These are phyloP conservation scores for Holothuria scabra DNA, from an alignment of 53 echinoderm and acorn worm species.

Conservation along the genomic window DNA sequence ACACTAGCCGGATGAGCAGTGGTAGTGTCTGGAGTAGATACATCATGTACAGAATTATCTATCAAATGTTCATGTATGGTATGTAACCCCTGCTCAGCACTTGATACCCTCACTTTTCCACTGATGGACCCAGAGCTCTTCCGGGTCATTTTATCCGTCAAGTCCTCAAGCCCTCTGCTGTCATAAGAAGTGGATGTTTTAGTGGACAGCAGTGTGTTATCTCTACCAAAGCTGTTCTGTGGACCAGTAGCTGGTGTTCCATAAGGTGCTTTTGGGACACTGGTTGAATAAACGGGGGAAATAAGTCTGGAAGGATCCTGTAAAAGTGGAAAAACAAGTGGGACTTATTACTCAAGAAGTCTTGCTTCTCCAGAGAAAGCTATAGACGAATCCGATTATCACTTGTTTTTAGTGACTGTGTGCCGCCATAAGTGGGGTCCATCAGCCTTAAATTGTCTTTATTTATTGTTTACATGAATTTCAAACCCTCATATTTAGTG, in stretches of 20 bases:
- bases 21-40: constrained; percentile 18
- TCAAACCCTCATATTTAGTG: too few relatives aligned
- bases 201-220: constrained; percentile 27
- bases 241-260: constrained; percentile 69
- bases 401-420: too few relatives aligned
- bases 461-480: too few relatives aligned
- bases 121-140: constrained; percentile 21
- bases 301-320: constrained; percentile 45
- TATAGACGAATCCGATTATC: too few relatives aligned
- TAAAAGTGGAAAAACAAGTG: too few relatives aligned
- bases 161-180: not conserved
- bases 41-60: not conserved
- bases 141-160: not conserved
- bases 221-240: constrained; percentile 32
- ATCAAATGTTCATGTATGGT: constrained; percentile 8
- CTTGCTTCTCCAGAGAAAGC: too few relatives aligned
- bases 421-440: too few relatives aligned
- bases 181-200: constrained; percentile 14
- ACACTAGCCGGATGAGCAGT: constrained; percentile 27
- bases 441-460: too few relatives aligned
- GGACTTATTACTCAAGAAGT: too few relatives aligned
- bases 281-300: constrained; percentile 70
- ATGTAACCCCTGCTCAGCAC: constrained; percentile 16
- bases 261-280: constrained; percentile 77
- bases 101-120: constrained; percentile 11